These are phyloP conservation scores for Thunnus thynnus DNA, from an alignment of 2,113 vertebrate genomes.

Conservation along the genomic window DNA sequence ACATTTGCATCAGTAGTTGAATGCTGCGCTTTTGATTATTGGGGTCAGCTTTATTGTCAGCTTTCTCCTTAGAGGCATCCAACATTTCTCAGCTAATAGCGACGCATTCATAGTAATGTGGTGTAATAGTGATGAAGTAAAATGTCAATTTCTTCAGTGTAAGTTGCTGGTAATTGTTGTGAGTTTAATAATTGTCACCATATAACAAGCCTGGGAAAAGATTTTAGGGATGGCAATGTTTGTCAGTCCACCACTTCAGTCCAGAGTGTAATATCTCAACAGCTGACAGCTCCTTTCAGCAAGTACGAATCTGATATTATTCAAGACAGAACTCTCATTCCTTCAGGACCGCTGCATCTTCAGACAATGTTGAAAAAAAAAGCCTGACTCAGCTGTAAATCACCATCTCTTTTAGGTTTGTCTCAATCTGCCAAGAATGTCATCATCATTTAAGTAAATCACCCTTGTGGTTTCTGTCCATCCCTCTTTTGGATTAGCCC, in stretches of 20 bases:
- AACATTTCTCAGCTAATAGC: constrained; percentile 32
- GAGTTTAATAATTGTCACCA: constrained; percentile 8
- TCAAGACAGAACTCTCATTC: constrained; percentile 10
- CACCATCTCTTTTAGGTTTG: constrained; percentile 40
- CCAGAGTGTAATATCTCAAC: neutral
- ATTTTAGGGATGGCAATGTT: too few relatives aligned
- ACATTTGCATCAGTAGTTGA: constrained; percentile 38
- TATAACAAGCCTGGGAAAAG: neutral
- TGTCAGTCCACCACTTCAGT: neutral
- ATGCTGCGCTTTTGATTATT: constrained; percentile 31
- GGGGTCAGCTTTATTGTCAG: constrained; percentile 49
- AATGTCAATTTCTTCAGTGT: constrained; percentile 13
- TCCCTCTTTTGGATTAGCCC: constrained; percentile 26
- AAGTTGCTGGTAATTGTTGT: constrained; percentile 12
- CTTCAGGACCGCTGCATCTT: constrained; percentile 24
- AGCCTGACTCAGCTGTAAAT: constrained; percentile 47
- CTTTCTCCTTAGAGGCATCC: constrained; percentile 33
- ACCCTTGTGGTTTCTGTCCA: constrained; percentile 34
- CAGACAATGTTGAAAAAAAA: constrained; percentile 25
- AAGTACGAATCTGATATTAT: constrained; percentile 21
- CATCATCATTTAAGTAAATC: constrained; percentile 57
- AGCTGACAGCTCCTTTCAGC: constrained; percentile 21
- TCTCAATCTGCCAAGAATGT: constrained; percentile 48
- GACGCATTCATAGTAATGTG: neutral
- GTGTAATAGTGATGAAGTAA: constrained; percentile 28